phyloP scores from a whole-genome alignment of 37 sponge, comb jelly and placozoan genomes.

The Crambe crambe region DNA sequence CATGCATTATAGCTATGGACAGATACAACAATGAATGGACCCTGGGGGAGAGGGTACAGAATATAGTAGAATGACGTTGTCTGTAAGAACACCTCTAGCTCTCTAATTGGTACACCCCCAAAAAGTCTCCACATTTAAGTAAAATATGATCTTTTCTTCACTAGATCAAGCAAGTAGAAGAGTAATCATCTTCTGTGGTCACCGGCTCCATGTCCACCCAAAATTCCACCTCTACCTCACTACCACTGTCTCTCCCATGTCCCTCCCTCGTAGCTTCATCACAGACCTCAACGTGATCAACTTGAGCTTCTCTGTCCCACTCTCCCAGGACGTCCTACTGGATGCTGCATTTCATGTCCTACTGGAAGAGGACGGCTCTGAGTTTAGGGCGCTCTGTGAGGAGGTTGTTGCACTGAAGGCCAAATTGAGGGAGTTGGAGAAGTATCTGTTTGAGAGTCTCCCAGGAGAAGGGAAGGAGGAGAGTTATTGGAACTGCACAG shows the following conservation, averaged over 20 bases:
- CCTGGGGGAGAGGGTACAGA: too few species aligned
- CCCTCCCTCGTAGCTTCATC: constrained; percentile 22
- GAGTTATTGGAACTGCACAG: constrained; percentile 14
- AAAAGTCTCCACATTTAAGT: too few species aligned
- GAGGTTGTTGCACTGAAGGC: constrained; percentile 16
- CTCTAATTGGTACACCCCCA: too few species aligned
- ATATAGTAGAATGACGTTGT: too few species aligned
- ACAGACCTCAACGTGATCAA: constrained; percentile 21
- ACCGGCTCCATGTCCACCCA: constrained; percentile 40
- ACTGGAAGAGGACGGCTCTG: not conserved
- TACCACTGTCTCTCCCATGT: constrained; percentile 24
- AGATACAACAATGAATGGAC: too few species aligned
- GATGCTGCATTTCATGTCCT: constrained; percentile 8
- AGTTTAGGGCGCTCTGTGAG: not conserved
- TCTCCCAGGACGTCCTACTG: constrained; percentile 28
- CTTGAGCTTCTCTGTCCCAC: constrained; percentile 23
- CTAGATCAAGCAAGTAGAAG: too few species aligned
- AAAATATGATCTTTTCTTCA: too few species aligned
- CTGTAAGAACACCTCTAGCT: too few species aligned
- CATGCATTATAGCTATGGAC: too few species aligned
- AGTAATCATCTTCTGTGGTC: constrained; percentile 62
- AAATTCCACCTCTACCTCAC: constrained; percentile 54
- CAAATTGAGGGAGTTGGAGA: constrained; percentile 16
- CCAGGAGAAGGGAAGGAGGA: not conserved
- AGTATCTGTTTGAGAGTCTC: constrained; percentile 11